Evolutionary conservation across 2,797 vertebrate genomes (phyloP).

Genomic region (Clarias laeviceps): DNA sequence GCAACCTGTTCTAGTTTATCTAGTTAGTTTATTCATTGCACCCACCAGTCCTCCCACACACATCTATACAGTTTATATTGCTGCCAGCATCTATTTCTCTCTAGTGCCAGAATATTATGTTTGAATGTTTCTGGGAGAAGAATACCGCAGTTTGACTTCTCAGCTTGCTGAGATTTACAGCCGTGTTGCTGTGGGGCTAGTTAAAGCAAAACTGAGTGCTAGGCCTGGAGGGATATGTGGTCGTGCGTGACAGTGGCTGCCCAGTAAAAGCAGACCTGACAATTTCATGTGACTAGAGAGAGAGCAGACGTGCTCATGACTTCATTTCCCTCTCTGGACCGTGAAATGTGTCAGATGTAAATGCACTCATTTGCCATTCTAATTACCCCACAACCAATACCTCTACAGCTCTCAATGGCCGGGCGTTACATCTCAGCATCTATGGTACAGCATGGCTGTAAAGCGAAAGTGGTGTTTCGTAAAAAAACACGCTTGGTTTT

Average conservation of each 20-base stretch:
- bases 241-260: slow-evolving; percentile 49
- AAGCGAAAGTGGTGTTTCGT: slow-evolving; percentile 42
- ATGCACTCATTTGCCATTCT: slow-evolving; percentile 68
- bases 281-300: slow-evolving; percentile 65
- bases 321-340: slow-evolving; percentile 60
- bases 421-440: slow-evolving; percentile 53
- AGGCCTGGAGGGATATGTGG: slow-evolving; percentile 52
- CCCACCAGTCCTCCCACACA: slow-evolving; percentile 27
- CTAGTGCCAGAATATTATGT: slow-evolving; percentile 13
- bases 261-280: slow-evolving; percentile 65
- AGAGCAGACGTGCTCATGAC: slow-evolving; percentile 62
- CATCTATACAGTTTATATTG: slow-evolving; percentile 14
- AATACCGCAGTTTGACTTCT: slow-evolving; percentile 21
- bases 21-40: slow-evolving; percentile 32
- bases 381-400: slow-evolving; percentile 60
- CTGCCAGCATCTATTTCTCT: slow-evolving; percentile 27
- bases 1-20: slow-evolving; percentile 20
- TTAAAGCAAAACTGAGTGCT: slow-evolving; percentile 58
- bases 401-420: slow-evolving; percentile 56
- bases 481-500: slow-evolving; percentile 55
- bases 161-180: slow-evolving; percentile 51
- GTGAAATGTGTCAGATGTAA: slow-evolving; percentile 65
- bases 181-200: slow-evolving; percentile 44
- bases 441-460: slow-evolving; percentile 58
- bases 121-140: slow-evolving; percentile 22